Evolutionary conservation across 23 tunicate species (phyloP).

Genomic region (Diplosoma virens): DNA sequence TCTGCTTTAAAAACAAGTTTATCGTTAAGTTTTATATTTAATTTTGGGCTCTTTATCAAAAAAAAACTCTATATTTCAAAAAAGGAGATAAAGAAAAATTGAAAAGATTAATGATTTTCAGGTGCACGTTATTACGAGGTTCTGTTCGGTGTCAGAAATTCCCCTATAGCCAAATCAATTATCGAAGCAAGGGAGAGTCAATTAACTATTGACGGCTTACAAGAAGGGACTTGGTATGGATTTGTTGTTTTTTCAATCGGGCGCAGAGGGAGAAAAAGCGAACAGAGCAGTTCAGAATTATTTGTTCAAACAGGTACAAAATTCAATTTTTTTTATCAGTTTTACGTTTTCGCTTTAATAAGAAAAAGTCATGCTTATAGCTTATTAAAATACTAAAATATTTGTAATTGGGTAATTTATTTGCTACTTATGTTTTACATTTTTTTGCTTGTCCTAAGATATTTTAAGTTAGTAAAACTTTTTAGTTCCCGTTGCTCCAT

Average conservation of each 20-base stretch:
- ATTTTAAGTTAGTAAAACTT: neutral
- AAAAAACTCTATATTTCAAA: too few species aligned
- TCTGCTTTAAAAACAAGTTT: neutral
- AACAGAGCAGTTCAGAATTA: conserved; percentile 49
- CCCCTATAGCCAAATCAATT: neutral
- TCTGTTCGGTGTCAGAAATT: neutral
- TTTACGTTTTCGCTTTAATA: neutral
- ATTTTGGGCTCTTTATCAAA: too few species aligned
- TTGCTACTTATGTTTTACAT: too few species aligned
- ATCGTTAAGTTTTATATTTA: neutral
- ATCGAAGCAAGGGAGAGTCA: neutral
- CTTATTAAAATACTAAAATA: too few species aligned
- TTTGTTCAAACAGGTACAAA: conserved; percentile 58
- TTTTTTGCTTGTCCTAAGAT: neutral
- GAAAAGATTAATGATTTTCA: too few species aligned
- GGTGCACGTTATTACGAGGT: conserved; percentile 38
- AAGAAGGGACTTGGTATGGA: conserved; percentile 44
- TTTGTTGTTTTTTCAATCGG: conserved; percentile 61
- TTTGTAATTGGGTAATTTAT: too few species aligned
- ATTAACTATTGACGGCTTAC: conserved; percentile 18
- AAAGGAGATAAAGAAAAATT: too few species aligned
- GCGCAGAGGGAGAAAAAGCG: conserved; percentile 42
- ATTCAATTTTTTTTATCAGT: neutral
- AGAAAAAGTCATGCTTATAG: too few species aligned
- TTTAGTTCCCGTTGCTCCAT: conserved; percentile 53